Conservation (phyloP, 1,140 invertebrate genomes). For the Venustaconcha ellipsiformis region DNA sequence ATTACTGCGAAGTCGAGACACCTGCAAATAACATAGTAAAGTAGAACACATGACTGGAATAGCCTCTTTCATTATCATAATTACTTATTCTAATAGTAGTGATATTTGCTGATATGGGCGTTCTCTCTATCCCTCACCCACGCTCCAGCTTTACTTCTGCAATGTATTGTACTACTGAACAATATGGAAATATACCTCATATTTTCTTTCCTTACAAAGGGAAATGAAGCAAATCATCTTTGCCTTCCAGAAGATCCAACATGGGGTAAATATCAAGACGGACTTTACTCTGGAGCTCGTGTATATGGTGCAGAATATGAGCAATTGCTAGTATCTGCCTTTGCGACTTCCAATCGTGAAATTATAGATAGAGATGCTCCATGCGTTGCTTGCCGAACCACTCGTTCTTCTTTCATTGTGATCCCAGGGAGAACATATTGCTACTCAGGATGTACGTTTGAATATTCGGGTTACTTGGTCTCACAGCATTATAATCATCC, state of each 20-base stretch:
- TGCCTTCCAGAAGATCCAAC: slow-evolving; percentile 11
- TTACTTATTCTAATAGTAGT: too few species aligned
- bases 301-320: slow-evolving; percentile 18
- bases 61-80: too few species aligned
- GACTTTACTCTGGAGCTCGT: neutral
- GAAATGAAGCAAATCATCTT: slow-evolving; percentile 12
- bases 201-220: neutral
- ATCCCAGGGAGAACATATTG: slow-evolving; percentile 30
- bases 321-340: neutral
- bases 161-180: too few species aligned
- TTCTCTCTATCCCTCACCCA: too few species aligned
- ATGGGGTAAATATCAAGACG: slow-evolving; percentile 7
- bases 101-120: too few species aligned
- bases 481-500: slow-evolving; percentile 6
- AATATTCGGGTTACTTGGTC: slow-evolving; percentile 34
- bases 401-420: slow-evolving; percentile 20
- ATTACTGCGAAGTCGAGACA: too few species aligned
- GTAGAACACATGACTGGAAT: neutral
- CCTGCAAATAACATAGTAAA: too few species aligned
- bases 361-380: neutral
- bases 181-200: too few species aligned
- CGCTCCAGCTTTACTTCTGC: too few species aligned
- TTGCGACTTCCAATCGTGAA: slow-evolving; percentile 2
- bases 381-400: slow-evolving; percentile 26
- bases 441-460: slow-evolving; percentile 30